Conservation (phyloP, 2,797 vertebrate genomes). For the Mycteria americana region DNA sequence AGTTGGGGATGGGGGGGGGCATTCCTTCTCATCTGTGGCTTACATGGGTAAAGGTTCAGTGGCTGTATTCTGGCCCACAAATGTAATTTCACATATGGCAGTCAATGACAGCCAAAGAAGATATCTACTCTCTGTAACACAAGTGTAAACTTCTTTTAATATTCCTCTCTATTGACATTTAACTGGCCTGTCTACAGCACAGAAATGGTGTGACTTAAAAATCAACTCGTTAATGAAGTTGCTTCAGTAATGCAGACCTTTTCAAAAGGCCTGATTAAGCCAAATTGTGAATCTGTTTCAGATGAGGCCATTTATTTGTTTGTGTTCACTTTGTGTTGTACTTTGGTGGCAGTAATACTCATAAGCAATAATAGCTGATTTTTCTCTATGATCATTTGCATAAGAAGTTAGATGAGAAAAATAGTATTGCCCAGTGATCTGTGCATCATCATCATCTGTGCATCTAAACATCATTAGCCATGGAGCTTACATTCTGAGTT, state of each 20-base stretch:
- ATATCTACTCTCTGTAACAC: background rate
- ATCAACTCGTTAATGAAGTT: background rate
- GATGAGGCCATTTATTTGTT: background rate
- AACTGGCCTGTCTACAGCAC: background rate
- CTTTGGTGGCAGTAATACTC: background rate
- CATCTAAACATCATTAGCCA: background rate
- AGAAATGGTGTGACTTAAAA: background rate
- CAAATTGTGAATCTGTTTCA: background rate
- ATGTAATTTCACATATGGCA: background rate
- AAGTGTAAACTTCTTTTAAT: background rate
- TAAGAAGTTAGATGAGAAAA: constrained; percentile 36
- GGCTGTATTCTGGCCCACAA: background rate
- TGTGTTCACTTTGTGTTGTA: background rate
- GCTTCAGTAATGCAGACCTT: background rate
- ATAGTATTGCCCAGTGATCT: constrained; percentile 24
- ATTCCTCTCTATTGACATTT: background rate
- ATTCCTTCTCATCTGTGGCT: background rate
- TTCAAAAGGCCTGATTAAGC: background rate
- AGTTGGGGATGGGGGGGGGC: no score
- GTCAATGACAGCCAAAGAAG: background rate
- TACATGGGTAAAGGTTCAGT: background rate
- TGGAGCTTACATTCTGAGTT: background rate
- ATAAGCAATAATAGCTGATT: constrained; percentile 11
- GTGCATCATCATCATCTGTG: constrained; percentile 3
- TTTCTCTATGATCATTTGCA: constrained; percentile 24